phyloP scores from a whole-genome alignment of 2,797 vertebrate species.

The Chelmon rostratus region DNA sequence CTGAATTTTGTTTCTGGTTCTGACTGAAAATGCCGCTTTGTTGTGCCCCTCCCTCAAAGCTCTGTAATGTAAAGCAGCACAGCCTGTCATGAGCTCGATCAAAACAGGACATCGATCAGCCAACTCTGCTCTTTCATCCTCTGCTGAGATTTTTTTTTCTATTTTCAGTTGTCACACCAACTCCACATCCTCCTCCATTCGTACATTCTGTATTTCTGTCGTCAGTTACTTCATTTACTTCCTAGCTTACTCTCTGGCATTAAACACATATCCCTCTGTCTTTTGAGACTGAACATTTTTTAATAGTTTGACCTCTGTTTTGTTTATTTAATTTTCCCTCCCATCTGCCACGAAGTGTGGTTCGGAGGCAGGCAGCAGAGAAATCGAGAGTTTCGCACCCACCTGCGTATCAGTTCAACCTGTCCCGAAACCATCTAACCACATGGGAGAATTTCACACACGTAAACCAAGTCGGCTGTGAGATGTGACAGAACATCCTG shows the following conservation, averaged over 20 bases:
- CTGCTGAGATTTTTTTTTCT: conserved; percentile 36
- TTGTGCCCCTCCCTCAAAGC: conserved; percentile 41
- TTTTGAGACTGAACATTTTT: conserved; percentile 1
- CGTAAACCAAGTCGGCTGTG: conserved; percentile 55
- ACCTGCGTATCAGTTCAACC: conserved; percentile 65
- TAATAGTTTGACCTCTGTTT: conserved; percentile 32
- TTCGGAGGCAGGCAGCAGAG: conserved; percentile 60
- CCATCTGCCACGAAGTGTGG: conserved; percentile 32
- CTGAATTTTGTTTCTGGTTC: conserved; percentile 66
- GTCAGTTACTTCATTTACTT: conserved; percentile 41
- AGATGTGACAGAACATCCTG: conserved; percentile 78
- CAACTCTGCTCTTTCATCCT: conserved; percentile 51
- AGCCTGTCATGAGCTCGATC: conserved; percentile 38
- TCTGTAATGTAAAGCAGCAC: conserved; percentile 55
- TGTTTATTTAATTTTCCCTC: conserved; percentile 43
- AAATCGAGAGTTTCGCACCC: conserved; percentile 69
- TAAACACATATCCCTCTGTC: not conserved
- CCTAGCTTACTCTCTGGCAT: conserved; percentile 28
- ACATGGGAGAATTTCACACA: conserved; percentile 69
- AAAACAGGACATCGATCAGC: conserved; percentile 68
- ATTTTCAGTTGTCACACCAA: conserved; percentile 23
- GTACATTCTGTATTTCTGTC: conserved; percentile 15
- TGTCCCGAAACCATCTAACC: conserved; percentile 77
- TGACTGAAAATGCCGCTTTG: conserved; percentile 75
- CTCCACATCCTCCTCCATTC: not conserved